Conservation (phyloP, 2,797 vertebrate species). For the Petrocephalus sullivani region DNA sequence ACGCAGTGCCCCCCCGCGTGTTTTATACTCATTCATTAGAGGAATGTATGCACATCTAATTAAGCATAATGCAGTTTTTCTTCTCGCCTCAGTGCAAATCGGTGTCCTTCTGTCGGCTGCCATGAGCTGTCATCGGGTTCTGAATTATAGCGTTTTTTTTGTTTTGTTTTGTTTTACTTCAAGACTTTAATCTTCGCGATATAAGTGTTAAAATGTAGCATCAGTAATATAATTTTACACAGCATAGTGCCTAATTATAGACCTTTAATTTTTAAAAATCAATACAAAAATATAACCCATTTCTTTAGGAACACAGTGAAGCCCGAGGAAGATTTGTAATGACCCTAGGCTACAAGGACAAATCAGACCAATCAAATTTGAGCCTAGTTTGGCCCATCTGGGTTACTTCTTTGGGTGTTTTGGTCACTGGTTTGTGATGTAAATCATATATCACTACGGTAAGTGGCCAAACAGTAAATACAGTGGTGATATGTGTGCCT, state of each 20-base stretch:
- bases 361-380: no score
- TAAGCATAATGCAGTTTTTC: not conserved
- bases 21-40: conserved; percentile 2
- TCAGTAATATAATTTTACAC: not conserved
- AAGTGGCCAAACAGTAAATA: no score
- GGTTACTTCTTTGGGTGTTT: no score
- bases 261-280: not conserved
- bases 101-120: not conserved
- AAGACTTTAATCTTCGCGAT: not conserved
- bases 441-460: no score
- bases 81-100: not conserved
- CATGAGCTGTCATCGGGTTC: not conserved
- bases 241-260: not conserved
- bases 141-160: not conserved
- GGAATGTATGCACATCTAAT: not conserved
- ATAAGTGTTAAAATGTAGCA: not conserved
- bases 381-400: no score
- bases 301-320: not conserved
- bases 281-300: not conserved
- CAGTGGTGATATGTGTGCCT: no score
- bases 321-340: not conserved
- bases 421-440: no score
- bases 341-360: not conserved
- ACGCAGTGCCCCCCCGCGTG: not conserved
- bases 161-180: not conserved